Base-by-base conservation (phyloP, 1,140 invertebrate species). In the Mya arenaria region DNA sequence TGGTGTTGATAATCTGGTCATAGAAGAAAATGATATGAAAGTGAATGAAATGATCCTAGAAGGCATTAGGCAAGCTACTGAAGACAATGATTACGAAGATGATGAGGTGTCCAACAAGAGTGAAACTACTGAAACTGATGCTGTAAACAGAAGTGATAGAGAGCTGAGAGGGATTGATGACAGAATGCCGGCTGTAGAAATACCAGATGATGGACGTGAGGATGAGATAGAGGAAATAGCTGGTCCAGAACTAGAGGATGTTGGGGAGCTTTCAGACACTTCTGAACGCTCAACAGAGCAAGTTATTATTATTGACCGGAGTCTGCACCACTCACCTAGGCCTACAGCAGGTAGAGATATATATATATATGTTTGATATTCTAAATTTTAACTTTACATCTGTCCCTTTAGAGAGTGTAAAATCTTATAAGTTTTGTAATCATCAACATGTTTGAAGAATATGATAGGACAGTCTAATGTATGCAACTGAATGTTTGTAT, bases 201-300 rank as follows among this genome's bases (percentile, higher is more conserved):
- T 15, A 10, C 23, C 4, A 15, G 65, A 52, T 23, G 8, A 68
- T 15, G 63, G 4, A 1, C 30, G 34, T 36, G 32, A 37, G 15
- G 62, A 44, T 10, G 32, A 68, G 63, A 30, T 79, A 37, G 34
- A 69, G 23, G 37, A 79, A 30, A 52, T 79, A 4, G 1, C 4
- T 44, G 77, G 65, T 48, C 77, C 77, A 58, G 77, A 79, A 8
- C 25, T 79, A 30, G 77, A 79, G n/a, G 75, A 79, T 13, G 32
- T 55, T 39, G 62, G 32, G 13, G 56, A 66, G 10, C 37, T 55
- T n/a, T 79, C 77, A 17, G 77, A 79, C 3, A 37, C 32, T 1
- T 79, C 77, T 1, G 13, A 56, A 30, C 28, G 65, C 0, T 79
- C 77, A 2, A 58, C 52, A 4, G 77, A 79, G 39, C 32, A 37